Evolutionary conservation across 2,113 vertebrate genomes (phyloP), one percentile per base, ranked within the genome.

Genomic region (Apeltes quadracus): DNA sequence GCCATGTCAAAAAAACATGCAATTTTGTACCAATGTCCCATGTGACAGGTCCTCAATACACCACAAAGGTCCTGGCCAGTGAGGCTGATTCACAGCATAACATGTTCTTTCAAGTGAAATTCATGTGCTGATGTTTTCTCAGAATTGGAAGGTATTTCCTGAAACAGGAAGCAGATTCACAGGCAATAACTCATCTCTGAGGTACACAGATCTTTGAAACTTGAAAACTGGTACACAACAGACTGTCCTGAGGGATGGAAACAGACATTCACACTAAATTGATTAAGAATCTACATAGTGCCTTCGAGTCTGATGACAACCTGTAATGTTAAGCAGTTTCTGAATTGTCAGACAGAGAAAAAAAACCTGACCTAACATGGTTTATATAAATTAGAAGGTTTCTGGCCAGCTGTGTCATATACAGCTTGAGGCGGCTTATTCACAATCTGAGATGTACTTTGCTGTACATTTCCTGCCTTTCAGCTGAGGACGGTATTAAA

Each of bases 341-440:
- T 65, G 38, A 63, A 59, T 63, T 53, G 53, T 44, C 23, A 27
- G 50, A 3, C 2, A 5, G n/a, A 61, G 44, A 43, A 29, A 39
- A n/a, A 5, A 64, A 43, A 5, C 4, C 32, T 34, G 32, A 57
- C 1, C 15, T 44, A 20, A 69, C 27, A 9, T 16, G 13, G 14
- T 7, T 14, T 18, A 10, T 32, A 23, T 44, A 18, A 3, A 56
- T 59, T 16, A 36, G 18, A 48, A 80, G 72, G 41, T 65, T 67
- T 62, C 53, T 69, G 68, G 63, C 61, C 50, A 55, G 22, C 39
- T 58, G 14, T 62, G 67, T 82, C 57, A 53, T 39, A 67, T 50
- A 22, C 36, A 57, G 34, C 39, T 63, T 55, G n/a, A 71, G 56
- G 13, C 15, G 59, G 36, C 22, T 32, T 25, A 25, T 57, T 59